A percentile compares a stretch with the other conserved stretches of the same genome.
These are phyloP conservation scores for Varecia variegata DNA, from an alignment of 2,797 vertebrate genomes.

Conservation along the genomic window DNA sequence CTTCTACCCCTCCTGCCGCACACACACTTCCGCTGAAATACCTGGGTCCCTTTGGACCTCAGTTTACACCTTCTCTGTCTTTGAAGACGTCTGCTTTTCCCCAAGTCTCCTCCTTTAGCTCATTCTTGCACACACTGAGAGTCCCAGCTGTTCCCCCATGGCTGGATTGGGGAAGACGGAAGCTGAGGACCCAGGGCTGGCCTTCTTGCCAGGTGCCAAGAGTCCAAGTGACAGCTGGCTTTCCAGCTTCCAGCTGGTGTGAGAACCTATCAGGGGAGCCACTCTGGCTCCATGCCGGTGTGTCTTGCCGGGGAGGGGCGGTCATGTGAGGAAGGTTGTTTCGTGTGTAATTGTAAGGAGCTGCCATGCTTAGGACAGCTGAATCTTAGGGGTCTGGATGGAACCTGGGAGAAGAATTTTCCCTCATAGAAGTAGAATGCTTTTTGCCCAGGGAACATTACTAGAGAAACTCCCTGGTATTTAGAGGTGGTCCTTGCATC, in stretches of 20 bases:
- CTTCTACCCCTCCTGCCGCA: fast-evolving
- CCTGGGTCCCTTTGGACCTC: not conserved
- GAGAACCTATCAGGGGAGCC: no score
- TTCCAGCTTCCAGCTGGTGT: not conserved
- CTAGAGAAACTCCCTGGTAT: not conserved
- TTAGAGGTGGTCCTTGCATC: not conserved
- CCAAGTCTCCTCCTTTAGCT: not conserved
- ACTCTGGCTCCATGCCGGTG: no score
- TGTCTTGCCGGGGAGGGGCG: not conserved
- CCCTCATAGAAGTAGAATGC: not conserved
- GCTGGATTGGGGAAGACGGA: not conserved
- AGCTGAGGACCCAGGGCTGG: not conserved
- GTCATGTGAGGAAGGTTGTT: not conserved
- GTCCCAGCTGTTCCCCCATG: fast-evolving
- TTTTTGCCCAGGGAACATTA: not conserved
- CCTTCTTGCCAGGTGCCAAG: not conserved
- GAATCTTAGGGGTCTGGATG: not conserved
- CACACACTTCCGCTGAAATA: not conserved
- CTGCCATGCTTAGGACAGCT: no score
- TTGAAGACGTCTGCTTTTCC: not conserved
- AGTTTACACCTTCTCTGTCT: no score
- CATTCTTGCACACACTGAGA: not conserved
- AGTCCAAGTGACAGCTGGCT: not conserved
- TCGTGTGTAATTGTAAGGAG: not conserved
- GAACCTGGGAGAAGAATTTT: not conserved